phyloP scores from a whole-genome alignment of 1,140 invertebrate species.

The Drosophila insularis region DNA sequence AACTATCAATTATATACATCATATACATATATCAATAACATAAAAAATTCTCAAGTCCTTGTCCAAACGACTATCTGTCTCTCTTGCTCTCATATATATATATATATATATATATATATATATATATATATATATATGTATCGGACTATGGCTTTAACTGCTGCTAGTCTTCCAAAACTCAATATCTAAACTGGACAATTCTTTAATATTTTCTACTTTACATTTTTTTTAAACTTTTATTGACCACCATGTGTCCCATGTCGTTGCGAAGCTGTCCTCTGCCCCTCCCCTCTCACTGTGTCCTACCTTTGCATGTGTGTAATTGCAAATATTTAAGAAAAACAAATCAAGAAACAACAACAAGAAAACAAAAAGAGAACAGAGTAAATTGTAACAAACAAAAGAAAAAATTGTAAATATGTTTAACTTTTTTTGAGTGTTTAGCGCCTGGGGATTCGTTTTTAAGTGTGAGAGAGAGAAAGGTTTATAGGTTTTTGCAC shows the following conservation, averaged over 20 bases:
- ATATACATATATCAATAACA: not conserved
- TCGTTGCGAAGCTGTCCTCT: not conserved
- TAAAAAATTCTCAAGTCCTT: not conserved
- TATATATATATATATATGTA: not conserved
- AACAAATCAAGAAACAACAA: not conserved
- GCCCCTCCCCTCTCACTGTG: not conserved
- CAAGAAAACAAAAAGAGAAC: not conserved
- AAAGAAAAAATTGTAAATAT: not conserved
- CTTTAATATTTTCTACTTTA: not conserved
- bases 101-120: conserved; percentile 16
- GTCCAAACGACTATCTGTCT: not conserved
- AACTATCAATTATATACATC: conserved; percentile 7
- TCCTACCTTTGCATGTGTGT: not conserved
- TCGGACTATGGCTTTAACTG: conserved; percentile 20
- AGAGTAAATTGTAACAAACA: not conserved
- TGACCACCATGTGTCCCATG: not conserved
- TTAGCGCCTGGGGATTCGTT: not conserved
- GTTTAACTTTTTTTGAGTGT: conserved; percentile 3
- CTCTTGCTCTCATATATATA: conserved; percentile 44
- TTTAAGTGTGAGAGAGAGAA: not conserved
- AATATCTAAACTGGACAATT: conserved; percentile 3
- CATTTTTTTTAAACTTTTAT: not conserved
- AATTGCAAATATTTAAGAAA: not conserved
- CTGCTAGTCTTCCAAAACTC: conserved; percentile 40
- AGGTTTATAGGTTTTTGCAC: conserved; percentile 7